Percentiles rank a stretch among this genome's conserved stretches.
phyloP scores from a whole-genome alignment of 2,797 vertebrate species.

The Tragopan temminckii region DNA sequence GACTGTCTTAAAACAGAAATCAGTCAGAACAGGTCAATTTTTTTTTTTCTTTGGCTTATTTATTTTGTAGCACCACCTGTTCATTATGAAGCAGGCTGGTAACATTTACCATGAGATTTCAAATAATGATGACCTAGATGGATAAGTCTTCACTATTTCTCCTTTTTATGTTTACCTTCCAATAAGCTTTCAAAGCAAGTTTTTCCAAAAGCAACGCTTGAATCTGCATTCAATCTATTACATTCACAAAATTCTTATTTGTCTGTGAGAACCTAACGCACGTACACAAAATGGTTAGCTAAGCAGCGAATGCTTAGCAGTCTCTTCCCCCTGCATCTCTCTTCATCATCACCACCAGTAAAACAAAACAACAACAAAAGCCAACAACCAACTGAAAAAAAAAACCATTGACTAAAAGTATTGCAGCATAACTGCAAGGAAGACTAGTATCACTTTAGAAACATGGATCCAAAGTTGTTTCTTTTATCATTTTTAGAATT shows the following conservation, averaged over 20 bases:
- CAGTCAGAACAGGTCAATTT: neutral
- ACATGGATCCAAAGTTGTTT: neutral
- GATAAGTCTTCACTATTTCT: neutral
- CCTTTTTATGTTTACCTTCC: neutral
- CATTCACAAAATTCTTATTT: neutral
- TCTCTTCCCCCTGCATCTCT: neutral
- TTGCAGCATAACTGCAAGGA: neutral
- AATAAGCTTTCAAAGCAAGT: neutral
- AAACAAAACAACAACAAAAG: neutral
- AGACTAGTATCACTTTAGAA: neutral
- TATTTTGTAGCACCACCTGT: neutral
- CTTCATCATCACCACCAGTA: neutral
- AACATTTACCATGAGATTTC: neutral
- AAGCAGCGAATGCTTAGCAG: neutral
- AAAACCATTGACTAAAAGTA: neutral
- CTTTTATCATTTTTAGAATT: neutral
- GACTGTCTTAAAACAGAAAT: neutral
- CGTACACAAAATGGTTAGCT: neutral
- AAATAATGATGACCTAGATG: neutral
- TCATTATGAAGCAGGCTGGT: neutral
- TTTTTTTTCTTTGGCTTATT: neutral
- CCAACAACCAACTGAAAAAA: neutral
- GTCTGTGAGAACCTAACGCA: neutral
- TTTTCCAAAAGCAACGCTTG: neutral
- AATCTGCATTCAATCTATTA: neutral